Conservation (phyloP, 2,113 vertebrate species). For the Talpa occidentalis region DNA sequence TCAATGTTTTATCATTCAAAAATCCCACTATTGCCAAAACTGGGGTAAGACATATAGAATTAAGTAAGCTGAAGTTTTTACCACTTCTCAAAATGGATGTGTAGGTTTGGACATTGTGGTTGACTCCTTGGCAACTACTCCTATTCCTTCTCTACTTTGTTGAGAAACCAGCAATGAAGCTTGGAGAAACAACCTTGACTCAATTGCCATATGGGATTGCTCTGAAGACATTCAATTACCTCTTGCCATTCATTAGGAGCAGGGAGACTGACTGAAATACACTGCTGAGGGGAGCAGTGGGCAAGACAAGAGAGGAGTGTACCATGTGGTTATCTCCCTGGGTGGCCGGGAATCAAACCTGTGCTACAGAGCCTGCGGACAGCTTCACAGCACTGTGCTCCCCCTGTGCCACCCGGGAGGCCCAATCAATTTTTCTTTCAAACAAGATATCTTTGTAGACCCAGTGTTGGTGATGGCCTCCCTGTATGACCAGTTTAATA, state of each 20-base stretch:
- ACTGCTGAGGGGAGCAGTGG: too few relatives aligned
- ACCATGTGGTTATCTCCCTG: too few relatives aligned
- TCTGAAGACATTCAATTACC: not conserved
- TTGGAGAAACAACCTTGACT: not conserved
- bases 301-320: too few relatives aligned
- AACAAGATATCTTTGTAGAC: not conserved
- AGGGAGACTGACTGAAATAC: too few relatives aligned
- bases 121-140: not conserved
- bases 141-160: not conserved
- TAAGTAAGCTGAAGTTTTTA: not conserved
- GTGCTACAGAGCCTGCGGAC: too few relatives aligned
- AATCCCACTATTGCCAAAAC: not conserved
- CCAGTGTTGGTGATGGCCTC: not conserved
- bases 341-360: too few relatives aligned
- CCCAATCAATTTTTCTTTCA: not conserved
- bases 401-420: too few relatives aligned
- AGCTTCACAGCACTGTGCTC: too few relatives aligned
- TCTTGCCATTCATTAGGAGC: not conserved
- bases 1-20: not conserved
- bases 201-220: not conserved
- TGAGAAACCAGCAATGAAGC: not conserved
- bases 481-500: not conserved
- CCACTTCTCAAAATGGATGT: not conserved
- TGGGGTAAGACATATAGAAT: not conserved
- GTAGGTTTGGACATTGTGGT: not conserved